Evolutionary conservation across 2,113 vertebrate species (phyloP), one percentile per base, ranked within the genome.

Genomic region (Dinomys branickii): DNA sequence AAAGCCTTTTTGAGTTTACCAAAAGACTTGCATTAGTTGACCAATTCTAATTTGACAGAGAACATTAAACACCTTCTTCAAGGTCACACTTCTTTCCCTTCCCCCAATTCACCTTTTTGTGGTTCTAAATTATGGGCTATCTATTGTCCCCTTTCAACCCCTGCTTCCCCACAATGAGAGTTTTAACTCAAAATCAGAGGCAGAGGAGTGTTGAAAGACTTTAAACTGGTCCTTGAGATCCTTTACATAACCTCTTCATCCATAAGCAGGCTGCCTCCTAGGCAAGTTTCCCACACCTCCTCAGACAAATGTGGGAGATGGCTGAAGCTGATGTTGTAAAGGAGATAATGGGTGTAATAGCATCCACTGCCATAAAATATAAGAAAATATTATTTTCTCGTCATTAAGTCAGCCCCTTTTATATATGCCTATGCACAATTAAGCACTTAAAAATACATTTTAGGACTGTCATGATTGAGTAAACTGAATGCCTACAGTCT

Each of bases 381-480:
- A 92, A 95, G 52, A 11, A 47, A 95, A 93, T 81, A 78, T 92
- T 93, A 82, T 96, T 89, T 80, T 91, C 73, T 88, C 78, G 78
- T 89, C 63, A 89, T 88, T 73, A 90, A 67, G 26, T 84, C 86
- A 96, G 63, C n/a, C 56, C 56, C 73, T 94, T 95, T 92, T 93
- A 90, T 80, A 75, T 88, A 88, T 67, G 50, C 88, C 65, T 61
- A n/a, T 83, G 54, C n/a, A 83, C 83, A 92, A 96, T 67, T 83
- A 93, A 41, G 65, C 56, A 85, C 52, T 96, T 94, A 91, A 94
- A 95, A 94, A 96, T 96, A 91, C 56, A 85, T 95, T 81, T 96
- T 96, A 71, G 73, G 61, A 91, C 7, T 58, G 30, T 58, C 93
- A 85, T 94, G 67, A 86, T 52, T 89, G 91, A 97, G 83, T 88